Evolutionary conservation across 1,140 invertebrate genomes (phyloP).

Genomic region (Drosophila oshimai): DNA sequence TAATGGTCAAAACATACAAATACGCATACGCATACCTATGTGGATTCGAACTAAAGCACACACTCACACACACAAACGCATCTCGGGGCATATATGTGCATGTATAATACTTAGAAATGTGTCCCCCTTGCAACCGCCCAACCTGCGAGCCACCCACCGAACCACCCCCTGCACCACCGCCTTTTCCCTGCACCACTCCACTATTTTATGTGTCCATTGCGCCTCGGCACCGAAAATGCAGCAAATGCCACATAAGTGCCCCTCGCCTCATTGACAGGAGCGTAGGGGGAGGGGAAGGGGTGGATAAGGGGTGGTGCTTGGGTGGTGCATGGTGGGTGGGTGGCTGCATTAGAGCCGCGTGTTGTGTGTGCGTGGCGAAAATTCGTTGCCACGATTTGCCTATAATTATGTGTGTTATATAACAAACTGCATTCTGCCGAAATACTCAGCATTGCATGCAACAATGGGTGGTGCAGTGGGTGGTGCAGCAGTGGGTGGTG

Average conservation of each 20-base stretch:
- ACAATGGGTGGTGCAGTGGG: neutral
- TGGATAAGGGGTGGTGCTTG: neutral
- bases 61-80: slow-evolving; percentile 1
- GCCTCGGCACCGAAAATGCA: slow-evolving; percentile 59
- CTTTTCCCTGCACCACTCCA: neutral
- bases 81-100: slow-evolving; percentile 19
- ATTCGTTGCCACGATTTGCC: slow-evolving; percentile 80
- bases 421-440: slow-evolving; percentile 76
- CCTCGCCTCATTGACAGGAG: slow-evolving; percentile 39
- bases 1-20: slow-evolving; percentile 65
- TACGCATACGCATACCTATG: slow-evolving; percentile 34
- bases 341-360: slow-evolving; percentile 15
- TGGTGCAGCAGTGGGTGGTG: neutral
- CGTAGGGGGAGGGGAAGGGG: neutral
- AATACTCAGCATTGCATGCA: slow-evolving; percentile 41
- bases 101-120: slow-evolving; percentile 74
- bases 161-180: neutral
- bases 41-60: neutral
- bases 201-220: slow-evolving; percentile 47
- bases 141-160: neutral
- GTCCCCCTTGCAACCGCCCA: neutral
- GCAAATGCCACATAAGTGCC: slow-evolving; percentile 78
- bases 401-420: slow-evolving; percentile 82
- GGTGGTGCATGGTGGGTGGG: slow-evolving; percentile 2
- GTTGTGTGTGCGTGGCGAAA: slow-evolving; percentile 63